Conservation (phyloP, 2,888 invertebrate species). For the Ashinkailepas kermadecensis region DNA sequence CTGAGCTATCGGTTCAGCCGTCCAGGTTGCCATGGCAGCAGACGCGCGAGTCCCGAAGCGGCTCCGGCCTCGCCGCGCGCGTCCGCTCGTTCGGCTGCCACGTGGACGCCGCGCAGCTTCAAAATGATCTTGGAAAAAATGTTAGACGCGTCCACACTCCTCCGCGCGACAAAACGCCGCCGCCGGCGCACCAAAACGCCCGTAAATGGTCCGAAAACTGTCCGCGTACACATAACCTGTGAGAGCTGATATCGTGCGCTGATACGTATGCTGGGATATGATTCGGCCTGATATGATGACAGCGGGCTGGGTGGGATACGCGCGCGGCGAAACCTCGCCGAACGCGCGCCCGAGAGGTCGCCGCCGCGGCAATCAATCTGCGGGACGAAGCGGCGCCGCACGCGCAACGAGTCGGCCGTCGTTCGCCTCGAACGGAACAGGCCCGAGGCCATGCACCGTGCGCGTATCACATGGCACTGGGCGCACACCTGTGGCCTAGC, state of each 20-base stretch:
- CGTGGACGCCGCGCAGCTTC: not conserved
- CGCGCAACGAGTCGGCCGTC: too few species aligned
- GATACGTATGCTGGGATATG: not conserved
- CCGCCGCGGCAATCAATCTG: too few species aligned
- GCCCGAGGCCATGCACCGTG: too few species aligned
- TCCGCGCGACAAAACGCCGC: not conserved
- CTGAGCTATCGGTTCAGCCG: not conserved
- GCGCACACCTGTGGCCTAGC: not conserved
- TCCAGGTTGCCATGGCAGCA: not conserved
- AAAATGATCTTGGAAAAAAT: not conserved
- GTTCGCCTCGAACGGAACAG: too few species aligned
- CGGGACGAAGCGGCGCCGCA: too few species aligned
- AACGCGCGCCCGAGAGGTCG: too few species aligned
- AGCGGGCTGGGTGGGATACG: too few species aligned
- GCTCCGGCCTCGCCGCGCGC: not conserved
- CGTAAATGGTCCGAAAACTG: constrained; percentile 4
- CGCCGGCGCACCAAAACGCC: not conserved
- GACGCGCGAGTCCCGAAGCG: not conserved
- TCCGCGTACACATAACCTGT: not conserved
- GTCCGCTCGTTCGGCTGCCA: not conserved
- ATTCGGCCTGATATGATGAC: not conserved
- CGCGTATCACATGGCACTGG: too few species aligned
- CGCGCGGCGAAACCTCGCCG: not conserved
- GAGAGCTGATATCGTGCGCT: not conserved
- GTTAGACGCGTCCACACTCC: too few species aligned